These are phyloP conservation scores for Ceratina calcarata DNA, from an alignment of 1,140 invertebrate species.

Conservation along the genomic window DNA sequence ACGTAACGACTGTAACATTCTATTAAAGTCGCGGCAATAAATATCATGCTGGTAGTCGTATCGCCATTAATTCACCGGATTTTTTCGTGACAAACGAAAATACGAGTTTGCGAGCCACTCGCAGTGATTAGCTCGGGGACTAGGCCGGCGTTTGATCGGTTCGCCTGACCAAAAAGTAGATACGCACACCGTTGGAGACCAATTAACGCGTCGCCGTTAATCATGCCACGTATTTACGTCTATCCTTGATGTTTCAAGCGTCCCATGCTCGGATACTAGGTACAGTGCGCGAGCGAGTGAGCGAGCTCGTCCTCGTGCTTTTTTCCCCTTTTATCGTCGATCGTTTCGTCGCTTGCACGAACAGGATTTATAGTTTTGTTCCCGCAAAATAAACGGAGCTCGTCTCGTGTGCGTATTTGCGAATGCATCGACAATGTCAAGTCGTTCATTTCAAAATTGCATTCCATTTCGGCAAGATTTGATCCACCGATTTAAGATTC, in stretches of 20 bases:
- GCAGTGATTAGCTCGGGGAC: constrained; percentile 22
- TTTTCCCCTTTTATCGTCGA: constrained; percentile 24
- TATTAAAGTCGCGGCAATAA: constrained; percentile 43
- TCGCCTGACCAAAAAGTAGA: constrained; percentile 38
- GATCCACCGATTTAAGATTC: too few species aligned
- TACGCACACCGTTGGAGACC: constrained; percentile 44
- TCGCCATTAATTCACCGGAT: constrained; percentile 38
- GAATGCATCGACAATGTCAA: background rate
- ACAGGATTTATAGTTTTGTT: constrained; percentile 26
- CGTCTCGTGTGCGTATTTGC: background rate
- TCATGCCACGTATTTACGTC: constrained; percentile 43
- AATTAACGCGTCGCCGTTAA: constrained; percentile 47
- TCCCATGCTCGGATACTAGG: background rate
- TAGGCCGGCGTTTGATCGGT: constrained; percentile 21
- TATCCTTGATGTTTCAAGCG: constrained; percentile 37
- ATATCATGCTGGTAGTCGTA: constrained; percentile 30
- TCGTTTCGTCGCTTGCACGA: constrained; percentile 11
- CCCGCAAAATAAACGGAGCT: background rate
- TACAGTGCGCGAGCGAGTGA: background rate
- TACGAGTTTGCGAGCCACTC: constrained; percentile 31
- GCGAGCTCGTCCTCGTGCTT: background rate
- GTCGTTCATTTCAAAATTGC: background rate
- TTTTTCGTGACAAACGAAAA: constrained; percentile 1
- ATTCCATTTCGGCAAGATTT: background rate
- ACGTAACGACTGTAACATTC: constrained; percentile 43